Percentiles rank a stretch among this genome's conserved stretches.
phyloP scores from a whole-genome alignment of 2,113 vertebrate genomes.

The Aldabrachelys gigantea region DNA sequence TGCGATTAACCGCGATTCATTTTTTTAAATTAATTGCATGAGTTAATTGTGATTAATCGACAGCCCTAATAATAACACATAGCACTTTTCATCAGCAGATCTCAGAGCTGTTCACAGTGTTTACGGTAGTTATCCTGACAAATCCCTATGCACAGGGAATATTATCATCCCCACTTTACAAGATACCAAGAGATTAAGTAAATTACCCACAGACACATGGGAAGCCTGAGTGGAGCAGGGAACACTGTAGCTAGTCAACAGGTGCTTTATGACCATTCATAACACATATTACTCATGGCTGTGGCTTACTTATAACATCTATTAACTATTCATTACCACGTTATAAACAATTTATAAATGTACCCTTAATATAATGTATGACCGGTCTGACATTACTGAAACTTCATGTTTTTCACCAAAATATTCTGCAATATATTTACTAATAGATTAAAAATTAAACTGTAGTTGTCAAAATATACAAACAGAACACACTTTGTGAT shows the following conservation, averaged over 20 bases:
- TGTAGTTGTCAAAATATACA: not conserved
- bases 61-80: not conserved
- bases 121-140: not conserved
- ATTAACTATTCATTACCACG: conserved; percentile 58
- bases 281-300: conserved; percentile 17
- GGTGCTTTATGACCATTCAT: conserved; percentile 4
- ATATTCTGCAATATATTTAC: conserved; percentile 25
- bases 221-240: not conserved
- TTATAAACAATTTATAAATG: conserved; percentile 66
- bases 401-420: conserved; percentile 8
- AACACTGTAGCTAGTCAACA: conserved; percentile 26
- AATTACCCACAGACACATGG: too few relatives aligned
- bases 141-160: not conserved
- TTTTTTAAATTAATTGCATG: too few relatives aligned
- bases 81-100: not conserved
- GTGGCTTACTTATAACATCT: conserved; percentile 56
- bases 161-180: not conserved
- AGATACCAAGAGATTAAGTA: too few relatives aligned
- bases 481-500: not conserved
- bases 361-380: conserved; percentile 23
- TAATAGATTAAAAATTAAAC: not conserved
- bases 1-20: too few relatives aligned
- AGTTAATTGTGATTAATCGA: too few relatives aligned
- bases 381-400: not conserved
- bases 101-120: not conserved